These are phyloP conservation scores for Microtus richardsoni DNA, from an alignment of 2,113 vertebrate genomes.

Conservation along the genomic window DNA sequence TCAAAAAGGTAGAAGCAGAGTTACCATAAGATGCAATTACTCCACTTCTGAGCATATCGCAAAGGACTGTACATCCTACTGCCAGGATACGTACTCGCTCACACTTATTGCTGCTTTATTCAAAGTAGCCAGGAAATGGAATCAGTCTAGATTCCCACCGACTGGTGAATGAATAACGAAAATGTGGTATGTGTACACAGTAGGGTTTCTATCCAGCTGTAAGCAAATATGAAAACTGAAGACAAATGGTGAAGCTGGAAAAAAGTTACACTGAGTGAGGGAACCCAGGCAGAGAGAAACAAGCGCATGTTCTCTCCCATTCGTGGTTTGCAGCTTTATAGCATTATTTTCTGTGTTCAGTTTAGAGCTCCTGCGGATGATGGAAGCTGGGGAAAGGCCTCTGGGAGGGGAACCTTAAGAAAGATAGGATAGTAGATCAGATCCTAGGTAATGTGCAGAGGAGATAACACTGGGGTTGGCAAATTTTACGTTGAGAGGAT, in stretches of 20 bases:
- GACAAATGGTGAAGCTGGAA: background rate
- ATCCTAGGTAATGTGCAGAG: background rate
- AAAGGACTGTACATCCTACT: background rate
- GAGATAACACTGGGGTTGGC: too few species aligned
- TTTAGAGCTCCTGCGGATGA: background rate
- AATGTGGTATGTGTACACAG: background rate
- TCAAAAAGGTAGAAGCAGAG: background rate
- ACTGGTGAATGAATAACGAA: too few species aligned
- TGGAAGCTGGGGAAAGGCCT: background rate
- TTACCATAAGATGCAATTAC: background rate
- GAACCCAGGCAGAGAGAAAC: background rate
- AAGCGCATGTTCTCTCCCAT: background rate
- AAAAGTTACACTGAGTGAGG: background rate
- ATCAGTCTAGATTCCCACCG: background rate
- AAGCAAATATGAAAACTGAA: background rate
- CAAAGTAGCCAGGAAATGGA: background rate
- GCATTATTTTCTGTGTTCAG: background rate
- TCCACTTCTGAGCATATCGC: background rate
- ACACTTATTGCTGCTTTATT: background rate
- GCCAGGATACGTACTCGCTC: background rate
- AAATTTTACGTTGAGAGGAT: too few species aligned
- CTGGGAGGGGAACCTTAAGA: background rate
- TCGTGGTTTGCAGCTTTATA: background rate
- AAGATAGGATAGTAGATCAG: background rate
- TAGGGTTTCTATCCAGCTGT: background rate